Evolutionary conservation across 2,113 vertebrate genomes (phyloP).

Genomic region (Myanophis thanlyinensis): DNA sequence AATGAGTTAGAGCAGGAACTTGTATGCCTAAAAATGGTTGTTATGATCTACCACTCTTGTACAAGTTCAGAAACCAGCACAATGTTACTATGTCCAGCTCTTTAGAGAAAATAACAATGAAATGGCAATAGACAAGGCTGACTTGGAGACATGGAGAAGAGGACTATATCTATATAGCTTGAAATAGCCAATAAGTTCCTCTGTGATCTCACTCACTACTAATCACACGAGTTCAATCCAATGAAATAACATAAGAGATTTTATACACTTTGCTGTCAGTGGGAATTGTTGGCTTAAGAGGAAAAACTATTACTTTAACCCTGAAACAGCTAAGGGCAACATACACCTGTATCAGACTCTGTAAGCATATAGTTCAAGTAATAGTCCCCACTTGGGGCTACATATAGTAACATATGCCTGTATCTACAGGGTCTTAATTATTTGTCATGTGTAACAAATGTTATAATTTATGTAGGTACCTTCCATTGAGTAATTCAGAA

Average conservation of each 20-base stretch:
- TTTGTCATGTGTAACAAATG: constrained; percentile 20
- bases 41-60: neutral
- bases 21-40: neutral
- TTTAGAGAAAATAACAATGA: neutral
- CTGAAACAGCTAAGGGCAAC: neutral
- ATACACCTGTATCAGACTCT: neutral
- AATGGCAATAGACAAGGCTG: neutral
- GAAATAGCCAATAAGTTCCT: neutral
- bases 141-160: neutral
- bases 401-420: neutral
- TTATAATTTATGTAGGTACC: neutral
- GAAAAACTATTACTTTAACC: neutral
- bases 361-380: neutral
- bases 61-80: neutral
- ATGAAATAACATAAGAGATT: neutral
- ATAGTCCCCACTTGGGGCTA: neutral
- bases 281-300: neutral
- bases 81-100: neutral
- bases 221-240: neutral
- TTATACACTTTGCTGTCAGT: neutral
- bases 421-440: neutral
- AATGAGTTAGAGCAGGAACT: neutral
- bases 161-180: neutral
- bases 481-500: constrained; percentile 9
- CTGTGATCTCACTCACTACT: neutral